Evolutionary conservation across 2,888 invertebrate species (phyloP).

Genomic region (Troides helena): DNA sequence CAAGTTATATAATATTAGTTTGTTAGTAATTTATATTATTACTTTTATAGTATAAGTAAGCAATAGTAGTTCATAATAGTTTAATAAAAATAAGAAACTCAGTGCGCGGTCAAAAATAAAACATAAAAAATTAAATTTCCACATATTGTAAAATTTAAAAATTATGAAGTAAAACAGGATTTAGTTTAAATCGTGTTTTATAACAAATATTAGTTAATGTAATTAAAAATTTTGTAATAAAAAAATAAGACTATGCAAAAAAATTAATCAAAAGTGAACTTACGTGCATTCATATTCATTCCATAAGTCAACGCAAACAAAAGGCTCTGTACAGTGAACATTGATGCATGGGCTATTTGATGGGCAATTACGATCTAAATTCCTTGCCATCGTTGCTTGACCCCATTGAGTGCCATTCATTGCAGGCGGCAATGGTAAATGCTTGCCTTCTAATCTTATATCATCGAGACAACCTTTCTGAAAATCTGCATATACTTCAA

Average conservation of each 20-base stretch:
- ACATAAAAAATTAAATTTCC: background rate
- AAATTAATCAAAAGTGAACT: conserved; percentile 70
- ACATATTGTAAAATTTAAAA: background rate
- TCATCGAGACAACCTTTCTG: conserved; percentile 91
- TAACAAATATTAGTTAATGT: too few species aligned
- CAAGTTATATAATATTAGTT: conserved; percentile 24
- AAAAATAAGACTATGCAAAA: too few species aligned
- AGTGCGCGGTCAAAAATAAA: conserved; percentile 54
- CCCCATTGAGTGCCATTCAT: conserved; percentile 98
- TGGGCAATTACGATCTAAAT: conserved; percentile 94
- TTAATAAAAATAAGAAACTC: conserved; percentile 47
- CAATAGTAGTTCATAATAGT: conserved; percentile 25
- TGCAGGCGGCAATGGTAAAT: conserved; percentile 95
- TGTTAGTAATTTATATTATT: conserved; percentile 24
- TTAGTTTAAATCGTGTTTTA: background rate
- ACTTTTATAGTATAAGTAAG: conserved; percentile 22
- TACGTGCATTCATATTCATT: conserved; percentile 99
- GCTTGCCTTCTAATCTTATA: conserved; percentile 94
- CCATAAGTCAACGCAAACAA: conserved; percentile 98
- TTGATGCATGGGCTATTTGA: conserved; percentile 97
- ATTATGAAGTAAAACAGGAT: background rate
- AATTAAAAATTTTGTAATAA: too few species aligned
- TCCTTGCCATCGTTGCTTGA: conserved; percentile 95
- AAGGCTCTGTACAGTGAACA: conserved; percentile 95
- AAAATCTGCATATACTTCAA: conserved; percentile 96